A percentile compares a stretch with the other conserved stretches of the same genome.
Conservation (phyloP, 1,140 invertebrate species). For the Lordiphosa mommai region DNA sequence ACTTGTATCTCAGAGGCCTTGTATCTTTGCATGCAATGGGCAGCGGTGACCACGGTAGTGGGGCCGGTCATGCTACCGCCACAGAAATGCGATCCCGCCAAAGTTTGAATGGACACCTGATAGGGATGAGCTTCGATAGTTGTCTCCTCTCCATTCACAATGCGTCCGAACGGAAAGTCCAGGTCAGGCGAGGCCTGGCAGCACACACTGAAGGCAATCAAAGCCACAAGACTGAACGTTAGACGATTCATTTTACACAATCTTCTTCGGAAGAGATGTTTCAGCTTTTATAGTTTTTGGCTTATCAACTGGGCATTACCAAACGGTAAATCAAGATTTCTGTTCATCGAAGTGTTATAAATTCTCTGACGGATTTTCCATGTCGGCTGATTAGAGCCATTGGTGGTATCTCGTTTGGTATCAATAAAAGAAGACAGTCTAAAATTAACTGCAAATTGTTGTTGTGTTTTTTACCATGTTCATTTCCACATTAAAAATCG, state of each 20-base stretch:
- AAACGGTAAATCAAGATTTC: conserved; percentile 36
- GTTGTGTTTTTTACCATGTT: no score
- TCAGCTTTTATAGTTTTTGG: conserved; percentile 25
- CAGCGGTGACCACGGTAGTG: conserved; percentile 82
- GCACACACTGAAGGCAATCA: conserved; percentile 33
- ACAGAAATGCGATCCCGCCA: conserved; percentile 79
- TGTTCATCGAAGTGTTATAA: no score
- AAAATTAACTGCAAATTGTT: conserved; percentile 4
- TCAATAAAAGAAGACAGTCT: background rate
- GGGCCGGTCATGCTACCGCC: conserved; percentile 82
- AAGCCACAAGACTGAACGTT: conserved; percentile 27
- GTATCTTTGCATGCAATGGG: conserved; percentile 81
- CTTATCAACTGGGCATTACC: background rate
- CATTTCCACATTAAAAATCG: no score
- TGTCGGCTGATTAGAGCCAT: background rate
- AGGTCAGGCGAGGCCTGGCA: conserved; percentile 26
- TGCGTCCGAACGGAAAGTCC: conserved; percentile 57
- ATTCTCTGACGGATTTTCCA: background rate
- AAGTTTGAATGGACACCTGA: conserved; percentile 59
- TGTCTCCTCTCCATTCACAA: conserved; percentile 45
- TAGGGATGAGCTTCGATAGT: conserved; percentile 49
- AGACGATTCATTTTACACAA: conserved; percentile 55
- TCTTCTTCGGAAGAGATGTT: background rate
- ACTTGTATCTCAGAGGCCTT: conserved; percentile 35
- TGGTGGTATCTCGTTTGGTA: background rate